Base-by-base conservation (phyloP, 2,113 vertebrate species). In the Melanotaenia duboulayi region DNA sequence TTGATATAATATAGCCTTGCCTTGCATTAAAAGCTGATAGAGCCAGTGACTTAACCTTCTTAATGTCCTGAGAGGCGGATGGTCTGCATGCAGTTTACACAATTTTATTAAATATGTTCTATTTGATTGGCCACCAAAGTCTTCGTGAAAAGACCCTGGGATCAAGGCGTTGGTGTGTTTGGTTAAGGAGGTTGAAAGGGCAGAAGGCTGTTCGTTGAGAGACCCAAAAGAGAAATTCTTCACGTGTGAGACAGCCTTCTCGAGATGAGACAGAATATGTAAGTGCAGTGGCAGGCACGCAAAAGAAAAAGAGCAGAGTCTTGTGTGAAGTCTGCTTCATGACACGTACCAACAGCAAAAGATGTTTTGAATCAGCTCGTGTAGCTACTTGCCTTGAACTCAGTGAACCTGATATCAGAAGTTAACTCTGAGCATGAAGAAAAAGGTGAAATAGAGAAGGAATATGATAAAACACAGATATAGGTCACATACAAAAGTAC, bases 261-360 rank as follows among this genome's bases (percentile, higher is more conserved):
- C 48, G 8, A 76, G 80, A 86, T 84, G 78, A 89, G 81, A 84
- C 64, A 37, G 76, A 84, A 82, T 86, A 61, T 78, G 48, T 71
- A 74, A 85, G 83, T 49, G 59, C 54, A 78, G 60, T 76, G 81
- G 84, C 81, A 82, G 73, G 78, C 55, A 59, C 16, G 42, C 16
- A 13, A 17, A 44, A 76, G 49, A 71, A 74, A 80, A 73, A 74
- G 51, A 75, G 72, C 65, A 7, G 57, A 35, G 73, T 7, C 32
- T 35, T 9, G 32, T 35, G 32, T 35, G 32, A 35, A 35, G 32
- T 9, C 32, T 35, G 32, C 32, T 77, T 52, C 69, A 67, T 85
- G 79, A 83, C 80, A 78, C 79, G 78, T 58, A 59, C 66, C 78
- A 52, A 68, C 59, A 79, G 80, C 69, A 20, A 71, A 80, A 80